Base-by-base conservation (phyloP, 2,797 vertebrate species). In the Thripadectes ignobilis region DNA sequence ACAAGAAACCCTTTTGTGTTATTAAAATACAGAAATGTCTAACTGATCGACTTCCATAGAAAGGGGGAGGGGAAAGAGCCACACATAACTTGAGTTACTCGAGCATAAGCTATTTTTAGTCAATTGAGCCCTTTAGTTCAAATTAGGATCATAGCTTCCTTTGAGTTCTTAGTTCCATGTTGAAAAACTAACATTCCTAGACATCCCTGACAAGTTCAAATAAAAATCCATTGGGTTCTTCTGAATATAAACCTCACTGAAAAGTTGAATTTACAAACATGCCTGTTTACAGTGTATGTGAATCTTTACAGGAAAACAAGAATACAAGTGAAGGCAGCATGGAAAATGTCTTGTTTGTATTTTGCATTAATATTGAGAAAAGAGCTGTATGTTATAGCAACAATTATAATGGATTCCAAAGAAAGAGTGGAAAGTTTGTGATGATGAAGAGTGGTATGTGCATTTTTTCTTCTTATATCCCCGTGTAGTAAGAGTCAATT, bases 71-170 rank as follows among this genome's bases (percentile, higher is more conserved):
- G 61, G 67, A 92, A 90, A 49, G 52, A 95, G 34, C 61, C 92
- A 66, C 89, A 83, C 93, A 89, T 85, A 97, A 78, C 83, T 86
- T 92, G 82, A 82, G 54, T 95, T 97, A 96, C 96, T 97, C 27
- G 80, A 97, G 86, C 95, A 97, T 96, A 96, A 96, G 91, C 68
- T 97, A 95, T 94, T 97, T 97, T 97, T 97, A 94, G 97, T 97
- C 96, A 97, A 4, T 74, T 89, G 91, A 96, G 82, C 71, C 69
- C 84, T 93, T 97, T 97, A 97, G 95, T 97, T 97, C 96, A 98
- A 95, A 97, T 97, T 97, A 98, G 95, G 94, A 97, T 96, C 93
- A 96, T 97, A 96, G 69, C 59, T 97, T 89, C 79, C 80, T 93
- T 92, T 93, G 89, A 96, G 65, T 85, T 91, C 77, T 93, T 80